These are phyloP conservation scores for Acanthococcus lagerstroemiae DNA, from an alignment of 2,888 invertebrate species.

Conservation along the genomic window DNA sequence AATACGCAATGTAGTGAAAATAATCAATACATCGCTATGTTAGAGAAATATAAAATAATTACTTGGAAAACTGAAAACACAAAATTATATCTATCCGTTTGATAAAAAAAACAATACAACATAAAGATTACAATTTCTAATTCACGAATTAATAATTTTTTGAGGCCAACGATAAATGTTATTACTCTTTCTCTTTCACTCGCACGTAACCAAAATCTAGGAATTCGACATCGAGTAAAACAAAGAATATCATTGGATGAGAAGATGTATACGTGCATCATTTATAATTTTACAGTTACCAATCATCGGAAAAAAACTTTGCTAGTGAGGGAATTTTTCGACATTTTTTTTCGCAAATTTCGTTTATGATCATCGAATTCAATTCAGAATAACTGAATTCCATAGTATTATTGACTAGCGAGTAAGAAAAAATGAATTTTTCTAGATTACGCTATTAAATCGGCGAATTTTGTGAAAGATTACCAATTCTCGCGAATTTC, in stretches of 20 bases:
- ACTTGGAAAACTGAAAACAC: conserved; percentile 23
- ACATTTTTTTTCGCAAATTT: no score
- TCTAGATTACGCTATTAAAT: no score
- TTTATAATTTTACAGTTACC: not conserved
- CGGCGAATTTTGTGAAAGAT: no score
- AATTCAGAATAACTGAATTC: no score
- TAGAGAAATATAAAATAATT: conserved; percentile 11
- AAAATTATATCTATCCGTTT: conserved; percentile 4
- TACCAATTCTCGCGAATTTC: no score
- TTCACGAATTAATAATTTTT: not conserved
- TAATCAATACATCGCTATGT: conserved; percentile 14
- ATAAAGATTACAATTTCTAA: not conserved
- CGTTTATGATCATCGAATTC: no score
- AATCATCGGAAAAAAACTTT: not conserved
- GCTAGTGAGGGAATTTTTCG: no score
- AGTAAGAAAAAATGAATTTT: no score
- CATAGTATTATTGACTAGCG: no score
- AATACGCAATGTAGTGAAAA: conserved; percentile 21
- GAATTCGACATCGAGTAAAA: conserved; percentile 23
- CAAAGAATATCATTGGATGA: conserved; percentile 11
- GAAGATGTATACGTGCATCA: conserved; percentile 25
- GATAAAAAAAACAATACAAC: conserved; percentile 22
- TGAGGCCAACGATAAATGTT: conserved; percentile 28
- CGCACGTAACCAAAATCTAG: conserved; percentile 22
- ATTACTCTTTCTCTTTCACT: conserved; percentile 26